Base-by-base conservation (phyloP, 37 sponge, comb jelly and placozoan species). In the Bolinopsis microptera region DNA sequence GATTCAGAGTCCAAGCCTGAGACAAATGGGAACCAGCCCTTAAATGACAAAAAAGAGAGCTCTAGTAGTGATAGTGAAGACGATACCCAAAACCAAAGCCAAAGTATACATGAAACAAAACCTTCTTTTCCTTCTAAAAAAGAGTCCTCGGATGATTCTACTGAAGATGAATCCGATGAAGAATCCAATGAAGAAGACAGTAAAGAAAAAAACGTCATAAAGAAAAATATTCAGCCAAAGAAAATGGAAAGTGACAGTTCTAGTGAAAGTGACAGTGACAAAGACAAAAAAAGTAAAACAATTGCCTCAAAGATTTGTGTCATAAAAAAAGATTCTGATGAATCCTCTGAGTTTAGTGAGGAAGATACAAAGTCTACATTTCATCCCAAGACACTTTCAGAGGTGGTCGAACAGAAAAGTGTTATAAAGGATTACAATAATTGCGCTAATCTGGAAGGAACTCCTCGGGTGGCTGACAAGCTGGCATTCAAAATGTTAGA, bases 401-500 rank as follows among this genome's bases (percentile, higher is more conserved):
- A 48, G 61, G 61, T 34, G 9, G 33, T 33, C 1, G 21, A 31
- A 34, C 3, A 77, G 13, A 33, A 2, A 3, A 77, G 35, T 33
- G 9, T 8, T 35, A 18, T 22, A 77, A 32, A 32, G 39, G 90
- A 86, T 26, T 86, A 86, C 24, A 36, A 35, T 22, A 33, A 28
- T 0, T 27, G 38, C 0, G 16, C 25, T 28, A 38, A 86, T 86
- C 39, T 86, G 90, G 36, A 41, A 41, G 90, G 90, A 86, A 86
- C 61, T 1, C 90, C 90, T 41, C 90, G 61, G 5, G 27, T 41
- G 1, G 13, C 41, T n/a, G 90, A 86, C 39, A 86, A 86, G 36
- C 61, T 86, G 13, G 90, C 90, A 23, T 86, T 86, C 26, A 86
- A 86, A 40, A 86, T 86, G 90, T 34, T 86, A 25, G 90, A 86